Conservation (phyloP, 2,888 invertebrate genomes). For the Limenitis camilla region DNA sequence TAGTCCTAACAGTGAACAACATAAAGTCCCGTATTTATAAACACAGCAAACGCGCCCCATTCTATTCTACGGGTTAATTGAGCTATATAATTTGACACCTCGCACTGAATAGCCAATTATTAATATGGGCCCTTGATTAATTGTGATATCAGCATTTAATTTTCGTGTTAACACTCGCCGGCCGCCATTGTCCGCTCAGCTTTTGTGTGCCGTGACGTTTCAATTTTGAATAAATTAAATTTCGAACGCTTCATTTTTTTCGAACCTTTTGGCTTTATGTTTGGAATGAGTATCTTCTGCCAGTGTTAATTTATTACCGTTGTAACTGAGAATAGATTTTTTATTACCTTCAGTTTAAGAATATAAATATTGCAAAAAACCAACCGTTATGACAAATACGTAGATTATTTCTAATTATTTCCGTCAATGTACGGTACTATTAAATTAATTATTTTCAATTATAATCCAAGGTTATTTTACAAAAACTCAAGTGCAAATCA, state of each 20-base stretch:
- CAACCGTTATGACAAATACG: neutral
- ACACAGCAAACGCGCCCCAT: constrained; percentile 59
- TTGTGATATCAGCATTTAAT: constrained; percentile 76
- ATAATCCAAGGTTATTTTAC: neutral
- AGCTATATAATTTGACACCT: constrained; percentile 75
- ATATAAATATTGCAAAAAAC: constrained; percentile 10
- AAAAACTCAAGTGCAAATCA: neutral
- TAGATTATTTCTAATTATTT: constrained; percentile 3
- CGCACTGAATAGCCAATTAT: constrained; percentile 74
- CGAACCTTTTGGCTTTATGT: constrained; percentile 47
- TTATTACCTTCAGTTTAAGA: constrained; percentile 46
- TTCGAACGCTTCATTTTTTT: constrained; percentile 73
- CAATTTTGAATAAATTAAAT: constrained; percentile 76
- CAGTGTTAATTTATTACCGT: constrained; percentile 66
- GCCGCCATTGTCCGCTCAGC: constrained; percentile 61
- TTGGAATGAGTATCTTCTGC: constrained; percentile 54
- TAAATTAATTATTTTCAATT: neutral
- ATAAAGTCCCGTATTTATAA: constrained; percentile 35
- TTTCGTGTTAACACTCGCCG: constrained; percentile 71
- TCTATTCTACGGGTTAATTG: constrained; percentile 70
- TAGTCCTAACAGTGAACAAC: neutral
- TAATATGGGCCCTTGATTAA: constrained; percentile 73
- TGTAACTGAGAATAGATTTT: constrained; percentile 54
- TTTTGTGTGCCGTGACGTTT: constrained; percentile 72
- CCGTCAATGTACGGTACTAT: neutral